These are phyloP conservation scores for Pogonocherus hispidulus DNA, from an alignment of 2,888 invertebrate genomes.

Conservation along the genomic window DNA sequence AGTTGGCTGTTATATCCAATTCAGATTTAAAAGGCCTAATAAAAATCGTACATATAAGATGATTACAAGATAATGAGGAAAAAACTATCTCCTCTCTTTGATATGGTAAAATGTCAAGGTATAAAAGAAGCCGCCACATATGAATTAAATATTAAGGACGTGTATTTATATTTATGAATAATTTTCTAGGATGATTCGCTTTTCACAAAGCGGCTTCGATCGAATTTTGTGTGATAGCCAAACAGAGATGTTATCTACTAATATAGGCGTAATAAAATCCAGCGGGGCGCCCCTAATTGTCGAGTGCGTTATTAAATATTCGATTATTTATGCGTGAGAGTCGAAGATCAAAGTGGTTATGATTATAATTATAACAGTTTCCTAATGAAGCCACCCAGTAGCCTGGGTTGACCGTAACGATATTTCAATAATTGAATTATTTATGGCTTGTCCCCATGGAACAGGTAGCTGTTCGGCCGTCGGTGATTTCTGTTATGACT, in stretches of 20 bases:
- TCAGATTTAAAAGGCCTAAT: not conserved
- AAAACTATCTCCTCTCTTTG: not conserved
- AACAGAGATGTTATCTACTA: conserved; percentile 23
- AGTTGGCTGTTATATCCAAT: not conserved
- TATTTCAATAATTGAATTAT: conserved; percentile 68
- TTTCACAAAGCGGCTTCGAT: conserved; percentile 5
- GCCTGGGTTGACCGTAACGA: conserved; percentile 57
- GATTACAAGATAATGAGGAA: not conserved
- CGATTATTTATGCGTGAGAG: conserved; percentile 60
- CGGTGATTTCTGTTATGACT: conserved; percentile 57
- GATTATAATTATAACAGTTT: conserved; percentile 53
- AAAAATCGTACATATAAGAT: not conserved
- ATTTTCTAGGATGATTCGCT: conserved; percentile 12
- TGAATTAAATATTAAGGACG: conserved; percentile 15
- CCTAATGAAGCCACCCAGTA: conserved; percentile 66
- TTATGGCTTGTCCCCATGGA: conserved; percentile 57
- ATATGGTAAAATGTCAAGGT: conserved; percentile 4
- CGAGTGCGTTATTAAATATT: conserved; percentile 52
- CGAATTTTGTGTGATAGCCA: not conserved
- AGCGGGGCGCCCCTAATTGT: conserved; percentile 23
- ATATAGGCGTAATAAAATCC: conserved; percentile 24
- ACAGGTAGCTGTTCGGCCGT: conserved; percentile 39
- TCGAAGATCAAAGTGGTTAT: conserved; percentile 50
- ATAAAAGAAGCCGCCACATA: not conserved
- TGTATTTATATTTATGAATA: conserved; percentile 2